Evolutionary conservation across 2,113 vertebrate species (phyloP), one percentile per base, ranked within the genome.

Genomic region (Lepisosteus osseus): DNA sequence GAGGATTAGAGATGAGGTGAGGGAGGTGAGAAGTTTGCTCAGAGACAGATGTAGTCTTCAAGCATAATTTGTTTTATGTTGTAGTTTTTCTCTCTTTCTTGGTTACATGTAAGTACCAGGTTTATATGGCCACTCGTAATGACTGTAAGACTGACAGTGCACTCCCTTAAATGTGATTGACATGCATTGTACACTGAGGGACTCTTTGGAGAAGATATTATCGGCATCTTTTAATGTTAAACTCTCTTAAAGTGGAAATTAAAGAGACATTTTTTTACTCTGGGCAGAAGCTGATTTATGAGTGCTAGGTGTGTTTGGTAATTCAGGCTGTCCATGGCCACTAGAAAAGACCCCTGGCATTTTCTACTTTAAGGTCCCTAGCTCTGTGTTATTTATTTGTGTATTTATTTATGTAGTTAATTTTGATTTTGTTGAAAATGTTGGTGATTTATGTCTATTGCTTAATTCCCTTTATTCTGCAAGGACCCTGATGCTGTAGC

Each of bases 211-310:
- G 82, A 61, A 59, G 81, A 88, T 82, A 80, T 5, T 81, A 72
- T 78, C 85, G 63, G 71, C 77, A 79, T 84, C 85, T 70, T 80
- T 0, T 83, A 84, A 81, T 79, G 62, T 69, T 81, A 14, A 88
- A 74, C 87, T 87, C 85, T 79, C 72, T 86, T 59, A 42, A 68
- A 15, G 43, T 45, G 76, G 61, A 86, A 90, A 92, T 92, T 92
- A 92, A 92, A 90, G 89, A 92, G 84, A 86, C 84, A 47, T 66
- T 47, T 88, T 90, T 83, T 88, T 89, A 92, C 89, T 91, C 79
- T 88, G 88, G 87, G 79, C 86, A 84, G 86, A 77, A 5, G 76
- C 83, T 78, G 87, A 87, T 93, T 93, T 91, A 89, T 89, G 89
- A 89, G 87, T 86, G 80, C 85, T 86, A 85, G 88, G 85, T 77